These are phyloP conservation scores for Rambutsinella grinnellia DNA, from an alignment of 2,888 invertebrate species.

Conservation along the genomic window DNA sequence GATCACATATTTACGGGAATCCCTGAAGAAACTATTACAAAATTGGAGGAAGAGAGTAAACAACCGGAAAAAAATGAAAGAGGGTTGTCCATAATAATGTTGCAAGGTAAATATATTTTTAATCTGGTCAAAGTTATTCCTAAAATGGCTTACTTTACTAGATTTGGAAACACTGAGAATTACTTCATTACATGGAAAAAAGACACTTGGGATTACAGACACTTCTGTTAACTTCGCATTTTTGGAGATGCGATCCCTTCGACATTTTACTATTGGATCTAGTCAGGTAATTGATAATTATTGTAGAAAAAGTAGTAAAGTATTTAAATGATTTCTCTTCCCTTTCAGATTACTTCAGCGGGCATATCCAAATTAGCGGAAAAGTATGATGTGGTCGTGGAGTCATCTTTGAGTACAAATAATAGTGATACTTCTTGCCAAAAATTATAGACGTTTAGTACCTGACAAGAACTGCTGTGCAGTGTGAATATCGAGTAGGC, in stretches of 20 bases:
- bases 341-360: conserved; percentile 77
- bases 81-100: conserved; percentile 21
- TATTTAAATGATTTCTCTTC: background rate
- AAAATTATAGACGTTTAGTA: background rate
- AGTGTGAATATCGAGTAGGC: too few species aligned
- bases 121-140: background rate
- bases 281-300: too few species aligned
- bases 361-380: conserved; percentile 84
- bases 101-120: conserved; percentile 21
- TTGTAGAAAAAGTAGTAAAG: too few species aligned
- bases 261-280: conserved; percentile 11
- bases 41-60: background rate
- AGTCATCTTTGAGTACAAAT: background rate
- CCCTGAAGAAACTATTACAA: conserved; percentile 1
- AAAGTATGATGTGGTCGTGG: conserved; percentile 77
- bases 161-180: conserved; percentile 25
- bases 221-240: conserved; percentile 30
- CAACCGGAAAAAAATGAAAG: conserved; percentile 10
- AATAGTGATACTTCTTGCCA: conserved; percentile 32
- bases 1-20: conserved; percentile 36
- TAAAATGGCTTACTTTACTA: background rate
- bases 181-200: conserved; percentile 15
- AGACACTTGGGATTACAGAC: conserved; percentile 29
- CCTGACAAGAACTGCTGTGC: too few species aligned
- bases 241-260: conserved; percentile 29